Evolutionary conservation across 2,888 invertebrate genomes (phyloP).

Genomic region (Miltochrista miniata): DNA sequence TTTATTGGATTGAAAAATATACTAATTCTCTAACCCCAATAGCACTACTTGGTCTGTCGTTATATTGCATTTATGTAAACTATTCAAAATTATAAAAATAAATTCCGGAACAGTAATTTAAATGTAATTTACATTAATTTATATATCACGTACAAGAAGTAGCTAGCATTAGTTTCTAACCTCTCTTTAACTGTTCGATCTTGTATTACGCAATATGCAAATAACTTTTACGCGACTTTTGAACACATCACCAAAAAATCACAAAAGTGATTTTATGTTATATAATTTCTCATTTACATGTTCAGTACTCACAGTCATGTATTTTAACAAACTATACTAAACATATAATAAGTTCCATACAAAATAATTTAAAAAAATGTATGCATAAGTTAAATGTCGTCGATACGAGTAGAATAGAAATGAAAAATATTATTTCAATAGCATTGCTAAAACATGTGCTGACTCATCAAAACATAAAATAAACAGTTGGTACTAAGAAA

Average conservation of each 20-base stretch:
- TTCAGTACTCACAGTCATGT: conserved; percentile 6
- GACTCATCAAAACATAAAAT: conserved; percentile 58
- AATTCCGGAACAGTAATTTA: no score
- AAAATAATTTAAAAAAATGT: not conserved
- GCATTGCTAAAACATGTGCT: conserved; percentile 30
- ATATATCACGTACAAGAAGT: no score
- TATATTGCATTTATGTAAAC: no score
- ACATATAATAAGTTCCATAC: not conserved
- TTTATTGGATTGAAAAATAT: no score
- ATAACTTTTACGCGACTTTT: no score
- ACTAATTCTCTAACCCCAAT: no score
- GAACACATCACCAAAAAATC: not conserved
- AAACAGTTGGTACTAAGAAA: conserved; percentile 62
- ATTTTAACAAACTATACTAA: conserved; percentile 12
- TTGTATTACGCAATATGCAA: no score
- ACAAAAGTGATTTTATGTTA: not conserved
- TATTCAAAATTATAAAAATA: no score
- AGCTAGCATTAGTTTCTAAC: no score
- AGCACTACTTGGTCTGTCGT: no score
- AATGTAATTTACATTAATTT: no score
- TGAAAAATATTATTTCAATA: conserved; percentile 29
- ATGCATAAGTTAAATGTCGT: conserved; percentile 6
- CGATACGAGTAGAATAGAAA: conserved; percentile 22
- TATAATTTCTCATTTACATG: not conserved
- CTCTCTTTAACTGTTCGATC: no score